Percentiles rank a stretch among this genome's conserved stretches.
phyloP scores from a whole-genome alignment of 2,113 vertebrate species.

The Fulmarus glacialis region DNA sequence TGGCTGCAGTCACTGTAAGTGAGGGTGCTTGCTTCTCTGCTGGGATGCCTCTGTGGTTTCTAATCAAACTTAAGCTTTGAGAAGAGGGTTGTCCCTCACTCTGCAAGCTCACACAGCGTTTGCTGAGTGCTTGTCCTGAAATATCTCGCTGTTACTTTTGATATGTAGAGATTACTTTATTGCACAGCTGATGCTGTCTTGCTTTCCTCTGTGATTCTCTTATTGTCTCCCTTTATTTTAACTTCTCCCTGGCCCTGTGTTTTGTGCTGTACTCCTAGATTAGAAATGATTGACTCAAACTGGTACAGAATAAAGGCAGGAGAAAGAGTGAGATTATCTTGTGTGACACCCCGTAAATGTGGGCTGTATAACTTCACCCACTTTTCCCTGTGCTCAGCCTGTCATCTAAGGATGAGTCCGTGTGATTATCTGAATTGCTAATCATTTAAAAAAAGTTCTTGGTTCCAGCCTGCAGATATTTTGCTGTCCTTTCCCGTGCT shows the following conservation, averaged over 20 bases:
- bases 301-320: background rate
- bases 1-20: rapidly evolving
- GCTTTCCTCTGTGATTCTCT: background rate
- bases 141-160: background rate
- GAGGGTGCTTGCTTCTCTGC: background rate
- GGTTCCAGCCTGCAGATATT: background rate
- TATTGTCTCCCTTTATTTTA: background rate
- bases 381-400: background rate
- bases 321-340: background rate
- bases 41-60: background rate
- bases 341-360: background rate
- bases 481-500: background rate
- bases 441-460: rapidly evolving
- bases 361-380: background rate
- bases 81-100: background rate
- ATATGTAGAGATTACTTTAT: background rate
- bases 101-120: background rate
- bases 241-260: background rate
- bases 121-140: background rate
- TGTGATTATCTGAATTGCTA: background rate
- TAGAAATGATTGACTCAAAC: background rate
- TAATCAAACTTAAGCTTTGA: background rate
- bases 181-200: background rate
- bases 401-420: background rate
- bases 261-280: background rate